phyloP scores from a whole-genome alignment of 2,888 invertebrate species.

The Platycheirus albimanus region DNA sequence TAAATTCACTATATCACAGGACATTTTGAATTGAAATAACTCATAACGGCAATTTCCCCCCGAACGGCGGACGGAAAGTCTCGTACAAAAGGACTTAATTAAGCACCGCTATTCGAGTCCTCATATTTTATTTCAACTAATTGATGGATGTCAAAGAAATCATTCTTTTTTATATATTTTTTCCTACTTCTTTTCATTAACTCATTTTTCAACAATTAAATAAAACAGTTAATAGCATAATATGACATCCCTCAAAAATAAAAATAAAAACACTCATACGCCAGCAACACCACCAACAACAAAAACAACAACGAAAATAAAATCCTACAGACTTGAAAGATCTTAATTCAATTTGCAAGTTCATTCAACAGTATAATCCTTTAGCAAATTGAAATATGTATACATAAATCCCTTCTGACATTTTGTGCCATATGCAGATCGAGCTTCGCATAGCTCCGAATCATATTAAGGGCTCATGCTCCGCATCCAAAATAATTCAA shows the following conservation, averaged over 20 bases:
- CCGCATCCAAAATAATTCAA: slow-evolving; percentile 47
- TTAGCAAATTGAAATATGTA: slow-evolving; percentile 60
- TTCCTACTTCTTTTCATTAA: slow-evolving; percentile 36
- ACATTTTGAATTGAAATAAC: slow-evolving; percentile 13
- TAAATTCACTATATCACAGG: background rate
- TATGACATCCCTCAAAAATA: slow-evolving; percentile 29
- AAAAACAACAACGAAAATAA: slow-evolving; percentile 18
- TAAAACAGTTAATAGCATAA: slow-evolving; percentile 38
- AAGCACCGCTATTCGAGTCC: background rate
- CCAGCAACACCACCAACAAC: slow-evolving; percentile 25
- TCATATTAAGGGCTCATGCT: slow-evolving; percentile 33
- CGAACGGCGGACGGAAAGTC: background rate
- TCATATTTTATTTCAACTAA: slow-evolving; percentile 7
- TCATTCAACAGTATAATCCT: slow-evolving; percentile 55
- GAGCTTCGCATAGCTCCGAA: slow-evolving; percentile 32
- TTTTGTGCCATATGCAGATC: slow-evolving; percentile 52
- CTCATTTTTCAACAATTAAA: slow-evolving; percentile 50
- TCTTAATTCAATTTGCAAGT: slow-evolving; percentile 53
- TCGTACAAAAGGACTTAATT: slow-evolving; percentile 8
- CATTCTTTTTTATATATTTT: slow-evolving; percentile 1
- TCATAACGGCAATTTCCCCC: background rate
- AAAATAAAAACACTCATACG: background rate
- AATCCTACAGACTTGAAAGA: slow-evolving; percentile 19
- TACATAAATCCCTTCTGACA: slow-evolving; percentile 47
- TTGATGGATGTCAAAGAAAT: slow-evolving; percentile 12